phyloP scores from a whole-genome alignment of 2,888 invertebrate genomes.

The Keiferia lycopersicella region DNA sequence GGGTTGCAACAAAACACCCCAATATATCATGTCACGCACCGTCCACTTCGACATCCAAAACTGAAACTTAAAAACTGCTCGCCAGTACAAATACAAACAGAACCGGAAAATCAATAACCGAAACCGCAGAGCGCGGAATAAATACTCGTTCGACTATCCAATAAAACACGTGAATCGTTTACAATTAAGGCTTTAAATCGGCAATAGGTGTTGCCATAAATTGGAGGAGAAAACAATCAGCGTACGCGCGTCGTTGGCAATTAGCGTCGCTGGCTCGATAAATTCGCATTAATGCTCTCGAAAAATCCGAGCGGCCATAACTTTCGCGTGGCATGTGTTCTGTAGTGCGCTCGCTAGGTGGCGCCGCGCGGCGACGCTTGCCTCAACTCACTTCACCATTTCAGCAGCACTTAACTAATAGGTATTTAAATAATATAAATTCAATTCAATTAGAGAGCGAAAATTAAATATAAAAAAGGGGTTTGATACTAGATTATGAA shows the following conservation, averaged over 20 bases:
- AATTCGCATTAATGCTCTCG: slow-evolving; percentile 81
- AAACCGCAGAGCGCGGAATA: slow-evolving; percentile 73
- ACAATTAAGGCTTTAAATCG: slow-evolving; percentile 82
- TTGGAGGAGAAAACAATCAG: slow-evolving; percentile 79
- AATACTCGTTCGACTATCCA: slow-evolving; percentile 77
- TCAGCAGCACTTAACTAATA: no score
- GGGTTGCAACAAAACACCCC: slow-evolving; percentile 31
- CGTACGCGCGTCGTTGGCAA: slow-evolving; percentile 77
- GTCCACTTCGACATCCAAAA: slow-evolving; percentile 46
- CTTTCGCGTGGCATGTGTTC: slow-evolving; percentile 73
- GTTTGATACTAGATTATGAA: no score
- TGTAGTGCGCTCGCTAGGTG: slow-evolving; percentile 49
- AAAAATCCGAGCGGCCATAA: slow-evolving; percentile 79
- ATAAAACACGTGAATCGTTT: slow-evolving; percentile 81
- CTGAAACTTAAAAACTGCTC: slow-evolving; percentile 55
- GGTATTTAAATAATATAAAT: no score
- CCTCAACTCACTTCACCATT: no score
- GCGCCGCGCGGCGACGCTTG: slow-evolving; percentile 30
- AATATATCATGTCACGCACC: slow-evolving; percentile 47
- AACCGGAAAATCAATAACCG: slow-evolving; percentile 73
- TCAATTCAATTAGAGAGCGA: no score
- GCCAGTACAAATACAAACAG: slow-evolving; percentile 54
- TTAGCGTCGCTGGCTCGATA: slow-evolving; percentile 80
- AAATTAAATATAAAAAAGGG: no score
- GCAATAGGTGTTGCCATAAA: slow-evolving; percentile 82